Conservation (phyloP, 2,888 invertebrate species). For the Meiosimyza platycephala region DNA sequence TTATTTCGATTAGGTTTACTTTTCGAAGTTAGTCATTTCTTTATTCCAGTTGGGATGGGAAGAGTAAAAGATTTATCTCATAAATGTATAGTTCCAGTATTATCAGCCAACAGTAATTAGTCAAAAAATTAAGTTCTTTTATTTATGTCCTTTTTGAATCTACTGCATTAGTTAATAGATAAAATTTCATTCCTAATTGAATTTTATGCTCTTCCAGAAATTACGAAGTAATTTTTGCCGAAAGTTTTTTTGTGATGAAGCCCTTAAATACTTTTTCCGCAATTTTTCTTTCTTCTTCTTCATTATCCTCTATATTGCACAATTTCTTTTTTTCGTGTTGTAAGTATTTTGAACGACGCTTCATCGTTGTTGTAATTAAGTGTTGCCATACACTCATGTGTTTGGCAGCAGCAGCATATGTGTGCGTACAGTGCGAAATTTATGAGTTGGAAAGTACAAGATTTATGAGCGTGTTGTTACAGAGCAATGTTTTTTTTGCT, state of each 20-base stretch:
- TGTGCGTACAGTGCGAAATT: constrained; percentile 1
- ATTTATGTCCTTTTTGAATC: neutral
- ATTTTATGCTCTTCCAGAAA: constrained; percentile 2
- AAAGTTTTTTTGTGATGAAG: no score
- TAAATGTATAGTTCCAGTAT: no score
- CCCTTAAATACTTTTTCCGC: no score
- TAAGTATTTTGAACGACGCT: neutral
- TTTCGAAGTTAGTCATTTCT: no score
- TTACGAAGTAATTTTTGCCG: neutral
- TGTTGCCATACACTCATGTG: no score
- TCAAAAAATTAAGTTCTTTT: no score
- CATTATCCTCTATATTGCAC: neutral
- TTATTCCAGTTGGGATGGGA: no score
- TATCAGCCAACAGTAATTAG: no score
- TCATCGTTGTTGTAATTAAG: no score
- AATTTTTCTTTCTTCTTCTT: no score
- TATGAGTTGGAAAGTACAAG: constrained; percentile 12
- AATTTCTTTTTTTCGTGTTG: neutral
- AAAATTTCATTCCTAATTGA: constrained; percentile 18
- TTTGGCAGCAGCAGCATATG: constrained; percentile 6
- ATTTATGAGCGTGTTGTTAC: neutral
- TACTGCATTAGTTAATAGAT: neutral
- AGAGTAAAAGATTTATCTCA: no score
- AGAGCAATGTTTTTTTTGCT: neutral
- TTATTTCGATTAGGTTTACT: no score